Evolutionary conservation across 2,113 vertebrate genomes (phyloP).

Genomic region (Euleptes europaea): DNA sequence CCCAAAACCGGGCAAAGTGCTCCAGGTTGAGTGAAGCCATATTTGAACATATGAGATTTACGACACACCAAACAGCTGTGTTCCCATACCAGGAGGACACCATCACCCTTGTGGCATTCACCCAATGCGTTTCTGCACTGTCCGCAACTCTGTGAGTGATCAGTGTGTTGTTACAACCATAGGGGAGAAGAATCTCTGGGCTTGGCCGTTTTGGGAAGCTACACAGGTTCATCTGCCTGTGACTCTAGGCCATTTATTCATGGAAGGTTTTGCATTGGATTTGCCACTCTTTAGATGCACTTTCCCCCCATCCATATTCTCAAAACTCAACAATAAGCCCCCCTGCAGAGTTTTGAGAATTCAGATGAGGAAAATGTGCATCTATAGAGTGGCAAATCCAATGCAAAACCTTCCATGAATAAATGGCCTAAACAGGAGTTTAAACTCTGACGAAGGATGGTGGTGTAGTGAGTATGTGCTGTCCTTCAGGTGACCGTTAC

Average conservation of each 20-base stretch:
- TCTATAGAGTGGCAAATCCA: no score
- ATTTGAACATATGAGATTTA: background rate
- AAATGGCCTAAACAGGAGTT: background rate
- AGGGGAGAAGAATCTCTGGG: background rate
- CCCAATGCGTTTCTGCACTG: background rate
- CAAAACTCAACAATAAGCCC: no score
- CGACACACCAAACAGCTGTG: background rate
- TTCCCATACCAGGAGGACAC: background rate
- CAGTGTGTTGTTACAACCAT: background rate
- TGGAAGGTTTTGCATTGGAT: no score
- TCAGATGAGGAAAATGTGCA: no score
- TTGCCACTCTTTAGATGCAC: no score
- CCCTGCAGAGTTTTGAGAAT: no score
- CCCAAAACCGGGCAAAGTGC: no score
- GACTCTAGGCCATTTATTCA: no score
- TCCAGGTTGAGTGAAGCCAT: no score
- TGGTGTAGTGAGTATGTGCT: slow-evolving; percentile 16
- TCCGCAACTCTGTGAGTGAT: background rate
- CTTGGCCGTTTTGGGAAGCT: background rate
- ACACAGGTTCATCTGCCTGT: background rate
- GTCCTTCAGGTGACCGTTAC: background rate
- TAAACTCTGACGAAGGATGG: background rate
- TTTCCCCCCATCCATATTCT: no score
- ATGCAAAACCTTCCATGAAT: no score
- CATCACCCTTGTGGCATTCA: fast-evolving